A percentile compares a stretch with the other conserved stretches of the same genome.
phyloP scores from a whole-genome alignment of 2,113 vertebrate species.

The Delphinapterus leucas region DNA sequence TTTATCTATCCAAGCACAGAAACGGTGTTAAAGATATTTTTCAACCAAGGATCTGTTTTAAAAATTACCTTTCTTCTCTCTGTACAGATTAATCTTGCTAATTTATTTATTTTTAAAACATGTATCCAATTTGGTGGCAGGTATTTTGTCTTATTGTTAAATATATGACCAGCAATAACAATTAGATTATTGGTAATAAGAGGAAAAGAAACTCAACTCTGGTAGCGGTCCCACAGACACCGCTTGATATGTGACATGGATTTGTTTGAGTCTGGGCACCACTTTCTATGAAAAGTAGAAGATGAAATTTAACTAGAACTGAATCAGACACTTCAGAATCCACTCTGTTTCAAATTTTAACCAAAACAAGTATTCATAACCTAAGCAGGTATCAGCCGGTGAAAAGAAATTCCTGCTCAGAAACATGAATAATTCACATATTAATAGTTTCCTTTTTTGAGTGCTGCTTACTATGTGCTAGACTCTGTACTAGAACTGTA shows the following conservation, averaged over 20 bases:
- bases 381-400: not conserved
- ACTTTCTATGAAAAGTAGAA: not conserved
- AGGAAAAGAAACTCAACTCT: not conserved
- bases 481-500: not conserved
- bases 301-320: constrained; percentile 33
- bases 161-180: not conserved
- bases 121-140: not conserved
- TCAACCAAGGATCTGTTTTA: not conserved
- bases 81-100: not conserved
- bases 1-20: not conserved
- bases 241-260: not conserved
- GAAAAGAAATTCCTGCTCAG: constrained; percentile 22
- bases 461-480: not conserved
- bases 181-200: not conserved
- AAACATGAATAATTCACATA: not conserved
- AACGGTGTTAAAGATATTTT: constrained; percentile 13
- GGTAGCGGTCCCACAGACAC: not conserved
- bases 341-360: constrained; percentile 2
- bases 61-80: not conserved
- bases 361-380: not conserved
- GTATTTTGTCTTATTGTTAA: not conserved
- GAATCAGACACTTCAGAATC: not conserved
- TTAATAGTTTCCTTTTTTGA: not conserved
- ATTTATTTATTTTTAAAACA: not conserved
- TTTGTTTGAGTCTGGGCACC: not conserved